These are phyloP conservation scores for Ptilorrhoa leucosticta DNA, from an alignment of 2,113 vertebrate genomes.

Conservation along the genomic window DNA sequence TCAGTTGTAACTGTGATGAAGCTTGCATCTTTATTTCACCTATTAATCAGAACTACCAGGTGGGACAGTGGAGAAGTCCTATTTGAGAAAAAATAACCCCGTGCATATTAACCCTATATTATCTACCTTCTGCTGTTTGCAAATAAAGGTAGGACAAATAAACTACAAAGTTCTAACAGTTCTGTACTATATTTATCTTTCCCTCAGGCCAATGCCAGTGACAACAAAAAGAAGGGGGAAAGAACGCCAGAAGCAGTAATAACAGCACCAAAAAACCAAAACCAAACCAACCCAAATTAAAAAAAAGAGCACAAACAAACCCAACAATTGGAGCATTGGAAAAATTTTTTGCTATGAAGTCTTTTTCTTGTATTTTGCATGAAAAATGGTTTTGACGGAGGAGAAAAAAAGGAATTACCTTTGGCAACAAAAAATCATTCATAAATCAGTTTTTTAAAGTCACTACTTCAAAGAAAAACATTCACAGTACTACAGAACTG, in stretches of 20 bases:
- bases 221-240: background rate
- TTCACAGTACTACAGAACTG: background rate
- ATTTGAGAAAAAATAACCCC: background rate
- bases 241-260: rapidly evolving
- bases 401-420: background rate
- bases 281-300: background rate
- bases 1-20: background rate
- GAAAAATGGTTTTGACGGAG: background rate
- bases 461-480: background rate
- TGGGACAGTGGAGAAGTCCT: background rate
- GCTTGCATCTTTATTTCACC: background rate
- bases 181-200: background rate
- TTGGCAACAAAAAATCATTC: background rate
- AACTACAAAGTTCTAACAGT: background rate
- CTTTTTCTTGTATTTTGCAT: background rate
- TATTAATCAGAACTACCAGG: background rate
- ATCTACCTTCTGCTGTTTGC: background rate
- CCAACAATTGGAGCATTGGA: background rate
- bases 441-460: background rate
- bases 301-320: background rate
- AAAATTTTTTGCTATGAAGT: background rate
- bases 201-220: background rate
- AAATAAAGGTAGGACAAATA: background rate
- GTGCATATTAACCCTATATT: background rate
- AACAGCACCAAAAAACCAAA: background rate